These are phyloP conservation scores for Axea sp. DNA, from an alignment of 2,888 invertebrate species.

Conservation along the genomic window DNA sequence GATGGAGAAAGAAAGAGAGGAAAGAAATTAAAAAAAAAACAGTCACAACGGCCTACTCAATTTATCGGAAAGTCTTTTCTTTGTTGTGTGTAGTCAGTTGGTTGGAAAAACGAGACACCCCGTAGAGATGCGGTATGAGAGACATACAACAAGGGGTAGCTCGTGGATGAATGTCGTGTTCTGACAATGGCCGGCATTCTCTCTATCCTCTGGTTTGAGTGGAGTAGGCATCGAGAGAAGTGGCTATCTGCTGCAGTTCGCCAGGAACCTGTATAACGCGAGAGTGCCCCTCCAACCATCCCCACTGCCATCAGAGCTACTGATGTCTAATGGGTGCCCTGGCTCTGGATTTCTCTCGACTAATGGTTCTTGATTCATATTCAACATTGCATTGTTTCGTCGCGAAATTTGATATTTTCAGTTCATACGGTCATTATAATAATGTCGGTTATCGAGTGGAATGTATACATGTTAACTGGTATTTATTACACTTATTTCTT, in stretches of 20 bases:
- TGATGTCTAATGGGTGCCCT: conserved; percentile 70
- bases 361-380: conserved; percentile 62
- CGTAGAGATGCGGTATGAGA: conserved; percentile 61
- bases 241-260: conserved; percentile 66
- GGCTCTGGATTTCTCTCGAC: conserved; percentile 64
- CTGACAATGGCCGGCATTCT: conserved; percentile 71
- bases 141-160: conserved; percentile 63
- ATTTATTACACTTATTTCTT: conserved; percentile 13
- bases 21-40: conserved; percentile 8
- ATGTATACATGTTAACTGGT: conserved; percentile 17
- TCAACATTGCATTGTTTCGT: conserved; percentile 49
- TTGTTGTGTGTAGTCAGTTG: conserved; percentile 55
- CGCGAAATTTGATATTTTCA: conserved; percentile 58
- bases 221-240: conserved; percentile 67
- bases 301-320: conserved; percentile 66
- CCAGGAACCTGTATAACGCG: conserved; percentile 66
- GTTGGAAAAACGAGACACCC: conserved; percentile 64
- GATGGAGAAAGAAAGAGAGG: background rate
- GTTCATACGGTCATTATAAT: conserved; percentile 39
- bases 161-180: conserved; percentile 70
- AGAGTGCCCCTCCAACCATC: conserved; percentile 61
- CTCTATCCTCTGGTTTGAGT: conserved; percentile 62
- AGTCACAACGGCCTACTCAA: conserved; percentile 45
- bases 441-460: conserved; percentile 44
- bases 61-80: conserved; percentile 57